Evolutionary conservation across 2,888 invertebrate species (phyloP), one percentile per base, ranked within the genome.

Genomic region (Malachius bipustulatus): DNA sequence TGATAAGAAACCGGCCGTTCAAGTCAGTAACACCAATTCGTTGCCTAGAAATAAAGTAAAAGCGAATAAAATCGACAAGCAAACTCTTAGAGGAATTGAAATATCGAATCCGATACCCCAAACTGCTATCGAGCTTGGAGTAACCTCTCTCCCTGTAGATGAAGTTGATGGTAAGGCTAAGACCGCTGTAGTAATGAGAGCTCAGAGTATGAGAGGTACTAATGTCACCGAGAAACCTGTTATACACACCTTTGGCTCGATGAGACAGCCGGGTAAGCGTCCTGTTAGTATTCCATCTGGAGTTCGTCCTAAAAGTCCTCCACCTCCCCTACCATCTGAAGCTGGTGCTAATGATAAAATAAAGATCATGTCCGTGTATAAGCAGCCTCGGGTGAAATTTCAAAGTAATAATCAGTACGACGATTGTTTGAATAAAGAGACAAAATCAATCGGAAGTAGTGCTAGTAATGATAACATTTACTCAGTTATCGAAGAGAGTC

Each of bases 41-140:
- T 75, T 79, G 1, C 70, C 73, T 43, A 68, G 66, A 31, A 66
- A 67, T 2, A 69, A 65, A 40, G 51, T 71, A 0, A 80, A 76
- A 58, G 66, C 74, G 4, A 69, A 70, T 35, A 82, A 82, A 46
- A 65, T 69, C 1, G 82, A 87, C 50, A 78, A 81, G 50, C 77
- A 76, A 9, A 68, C 77, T 0, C 54, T 89, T 34, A 70, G 83
- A 32, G 79, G 74, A 36, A 63, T 88, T 33, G 80, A 85, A 56
- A 89, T 90, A 49, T 89, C 89, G 0, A 73, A 77, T 49, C 89
- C 89, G 0, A 85, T 90, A 47, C 73, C 77, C 1, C 80, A 82
- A 52, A 71, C 70, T 37, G 70, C 74, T 32, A 77, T 77, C 6
- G 75, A 75, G 30, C 53, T 77, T 2, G 64, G 75, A 0, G 64